Evolutionary conservation across 2,113 vertebrate species (phyloP).

Genomic region (Canis aureus): DNA sequence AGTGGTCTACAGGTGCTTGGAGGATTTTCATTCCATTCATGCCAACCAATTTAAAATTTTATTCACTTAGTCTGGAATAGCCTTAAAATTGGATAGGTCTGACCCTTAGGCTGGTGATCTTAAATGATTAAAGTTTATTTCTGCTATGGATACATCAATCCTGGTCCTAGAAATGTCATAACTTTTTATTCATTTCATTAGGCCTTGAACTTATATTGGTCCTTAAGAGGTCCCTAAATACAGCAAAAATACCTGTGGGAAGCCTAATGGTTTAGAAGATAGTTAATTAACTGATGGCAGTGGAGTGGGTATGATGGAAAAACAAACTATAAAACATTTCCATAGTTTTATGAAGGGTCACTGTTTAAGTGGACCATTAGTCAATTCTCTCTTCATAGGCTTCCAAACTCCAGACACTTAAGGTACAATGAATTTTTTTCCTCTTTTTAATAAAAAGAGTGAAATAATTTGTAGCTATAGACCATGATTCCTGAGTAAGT

Average conservation of each 20-base stretch:
- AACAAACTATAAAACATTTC: neutral
- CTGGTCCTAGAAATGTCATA: neutral
- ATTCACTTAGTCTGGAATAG: neutral
- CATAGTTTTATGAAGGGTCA: neutral
- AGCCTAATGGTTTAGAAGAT: neutral
- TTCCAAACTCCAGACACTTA: neutral
- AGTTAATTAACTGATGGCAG: neutral
- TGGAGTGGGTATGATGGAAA: neutral
- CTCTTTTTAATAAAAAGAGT: neutral
- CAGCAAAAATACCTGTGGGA: neutral
- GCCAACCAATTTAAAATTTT: conserved; percentile 5
- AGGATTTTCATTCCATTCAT: neutral
- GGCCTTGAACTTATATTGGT: neutral
- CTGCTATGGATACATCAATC: neutral
- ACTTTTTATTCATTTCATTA: neutral
- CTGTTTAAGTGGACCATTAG: neutral
- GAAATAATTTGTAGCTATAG: neutral
- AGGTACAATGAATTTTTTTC: neutral
- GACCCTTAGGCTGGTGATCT: neutral
- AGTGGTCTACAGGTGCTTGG: neutral
- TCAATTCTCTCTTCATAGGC: neutral
- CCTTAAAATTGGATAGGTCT: neutral
- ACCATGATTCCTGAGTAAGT: neutral
- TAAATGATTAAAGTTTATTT: conserved; percentile 1
- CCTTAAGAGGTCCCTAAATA: conserved; percentile 7